phyloP scores from a whole-genome alignment of 1,140 invertebrate species.

The Lordiphosa collinella region DNA sequence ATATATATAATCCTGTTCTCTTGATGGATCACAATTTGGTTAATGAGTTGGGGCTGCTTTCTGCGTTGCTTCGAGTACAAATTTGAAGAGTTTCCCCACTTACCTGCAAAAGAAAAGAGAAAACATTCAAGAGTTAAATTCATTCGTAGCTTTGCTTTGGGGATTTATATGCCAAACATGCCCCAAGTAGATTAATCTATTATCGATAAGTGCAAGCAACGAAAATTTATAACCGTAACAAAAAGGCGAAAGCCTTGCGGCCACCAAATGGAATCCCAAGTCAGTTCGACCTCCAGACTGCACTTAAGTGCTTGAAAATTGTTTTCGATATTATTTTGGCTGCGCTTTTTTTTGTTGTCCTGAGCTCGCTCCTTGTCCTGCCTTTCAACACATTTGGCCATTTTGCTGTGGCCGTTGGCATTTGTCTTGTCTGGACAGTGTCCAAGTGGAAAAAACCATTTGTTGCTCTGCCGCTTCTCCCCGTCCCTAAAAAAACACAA shows the following conservation, averaged over 20 bases:
- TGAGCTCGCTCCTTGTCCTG: constrained; percentile 29
- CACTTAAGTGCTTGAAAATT: constrained; percentile 79
- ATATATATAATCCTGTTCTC: constrained; percentile 9
- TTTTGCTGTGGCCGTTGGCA: constrained; percentile 60
- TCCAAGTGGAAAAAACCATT: constrained; percentile 64
- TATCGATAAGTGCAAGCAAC: constrained; percentile 76
- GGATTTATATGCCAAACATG: constrained; percentile 67
- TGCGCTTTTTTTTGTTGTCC: constrained; percentile 31
- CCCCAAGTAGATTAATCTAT: constrained; percentile 78
- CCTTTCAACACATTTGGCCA: constrained; percentile 72
- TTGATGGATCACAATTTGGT: constrained; percentile 52
- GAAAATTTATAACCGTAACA: constrained; percentile 74
- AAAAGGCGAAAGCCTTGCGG: constrained; percentile 37
- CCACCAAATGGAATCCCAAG: constrained; percentile 43
- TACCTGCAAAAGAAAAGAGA: constrained; percentile 2
- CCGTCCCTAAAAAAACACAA: no score
- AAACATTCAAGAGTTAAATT: constrained; percentile 9
- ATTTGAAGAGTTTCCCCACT: constrained; percentile 15
- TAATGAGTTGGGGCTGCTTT: constrained; percentile 35
- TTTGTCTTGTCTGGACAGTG: constrained; percentile 69
- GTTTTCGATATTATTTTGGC: constrained; percentile 77
- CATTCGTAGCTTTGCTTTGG: constrained; percentile 4
- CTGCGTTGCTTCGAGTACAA: constrained; percentile 17
- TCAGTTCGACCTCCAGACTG: constrained; percentile 62
- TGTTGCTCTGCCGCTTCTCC: constrained; percentile 48